Conservation (phyloP, 2,113 vertebrate species). For the Orthonyx spaldingii region DNA sequence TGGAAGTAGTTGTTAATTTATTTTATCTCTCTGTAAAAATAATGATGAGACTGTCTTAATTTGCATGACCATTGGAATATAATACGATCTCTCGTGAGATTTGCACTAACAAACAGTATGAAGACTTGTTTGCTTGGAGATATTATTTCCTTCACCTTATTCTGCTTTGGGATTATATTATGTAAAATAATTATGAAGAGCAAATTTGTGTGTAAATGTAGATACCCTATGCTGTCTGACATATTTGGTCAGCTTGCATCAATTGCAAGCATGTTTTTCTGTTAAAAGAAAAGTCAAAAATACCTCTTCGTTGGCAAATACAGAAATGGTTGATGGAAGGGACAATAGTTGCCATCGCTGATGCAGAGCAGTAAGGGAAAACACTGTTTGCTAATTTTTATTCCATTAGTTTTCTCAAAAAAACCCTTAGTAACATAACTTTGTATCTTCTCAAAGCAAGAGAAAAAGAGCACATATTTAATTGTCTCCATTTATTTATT, state of each 20-base stretch:
- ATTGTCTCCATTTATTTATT: not conserved
- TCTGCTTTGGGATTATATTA: not conserved
- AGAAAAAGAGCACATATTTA: fast-evolving
- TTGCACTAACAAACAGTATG: not conserved
- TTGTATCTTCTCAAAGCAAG: not conserved
- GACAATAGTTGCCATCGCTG: not conserved
- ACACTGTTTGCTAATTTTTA: not conserved
- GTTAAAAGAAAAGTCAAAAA: not conserved
- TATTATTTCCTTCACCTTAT: not conserved
- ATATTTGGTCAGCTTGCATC: not conserved
- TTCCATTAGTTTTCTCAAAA: not conserved
- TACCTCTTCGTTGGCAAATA: not conserved
- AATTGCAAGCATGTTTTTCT: not conserved
- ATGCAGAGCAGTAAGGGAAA: not conserved
- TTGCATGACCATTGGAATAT: not conserved
- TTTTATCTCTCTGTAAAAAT: not conserved
- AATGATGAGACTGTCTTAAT: not conserved
- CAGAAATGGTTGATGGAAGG: not conserved
- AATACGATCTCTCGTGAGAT: not conserved
- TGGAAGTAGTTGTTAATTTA: not conserved
- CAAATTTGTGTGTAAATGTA: not conserved
- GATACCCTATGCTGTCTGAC: not conserved
- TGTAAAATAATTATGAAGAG: not conserved
- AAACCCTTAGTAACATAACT: not conserved
- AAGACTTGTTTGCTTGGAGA: not conserved